Base-by-base conservation (phyloP, 2,888 invertebrate species). In the Cheilosia vulpina region DNA sequence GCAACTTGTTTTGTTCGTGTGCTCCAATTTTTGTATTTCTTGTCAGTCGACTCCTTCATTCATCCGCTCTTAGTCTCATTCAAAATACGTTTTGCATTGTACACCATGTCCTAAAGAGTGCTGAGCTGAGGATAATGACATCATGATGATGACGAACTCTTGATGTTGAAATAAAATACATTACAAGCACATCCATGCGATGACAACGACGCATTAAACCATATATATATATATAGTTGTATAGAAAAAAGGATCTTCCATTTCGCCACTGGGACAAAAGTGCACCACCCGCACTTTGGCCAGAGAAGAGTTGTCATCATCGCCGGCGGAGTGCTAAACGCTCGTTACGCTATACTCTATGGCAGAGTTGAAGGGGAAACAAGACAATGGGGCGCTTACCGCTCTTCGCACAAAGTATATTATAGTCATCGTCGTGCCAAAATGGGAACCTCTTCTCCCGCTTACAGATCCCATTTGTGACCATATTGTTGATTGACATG, bases 111-210 rank as follows among this genome's bases (percentile, higher is more conserved):
- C 62, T 58, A 68, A 76, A 62, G 81, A 80, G 76, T 81, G 66
- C 85, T 85, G 81, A 80, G 80, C 80, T 43, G 80, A 81, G 85
- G 81, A 85, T 85, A 85, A 85, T 85, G 85, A 85, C 85, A 85
- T 85, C 85, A 85, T 81, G 76, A 72, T 81, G 85, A 85, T 85
- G 85, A 81, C 80, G 81, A 85, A 85, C 85, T 85, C 85, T 85
- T 85, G 81, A 85, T 85, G 85, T 72, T 80, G 68, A 68, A 81
- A 80, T 85, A 72, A 85, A 85, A 85, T 77, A 85, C 85, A 81
- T 85, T 84, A 85, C 85, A 81, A 68, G 81, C 75, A 75, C 65
- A 62, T 24, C 38, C 9, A 38, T n/a, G 34, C 53, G 53, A 53
- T 17, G 9, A 55, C 27, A 43, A 43, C 68, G 27, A 69, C 75